phyloP scores from a whole-genome alignment of 2,797 vertebrate species.

The Semaprochilodus insignis region DNA sequence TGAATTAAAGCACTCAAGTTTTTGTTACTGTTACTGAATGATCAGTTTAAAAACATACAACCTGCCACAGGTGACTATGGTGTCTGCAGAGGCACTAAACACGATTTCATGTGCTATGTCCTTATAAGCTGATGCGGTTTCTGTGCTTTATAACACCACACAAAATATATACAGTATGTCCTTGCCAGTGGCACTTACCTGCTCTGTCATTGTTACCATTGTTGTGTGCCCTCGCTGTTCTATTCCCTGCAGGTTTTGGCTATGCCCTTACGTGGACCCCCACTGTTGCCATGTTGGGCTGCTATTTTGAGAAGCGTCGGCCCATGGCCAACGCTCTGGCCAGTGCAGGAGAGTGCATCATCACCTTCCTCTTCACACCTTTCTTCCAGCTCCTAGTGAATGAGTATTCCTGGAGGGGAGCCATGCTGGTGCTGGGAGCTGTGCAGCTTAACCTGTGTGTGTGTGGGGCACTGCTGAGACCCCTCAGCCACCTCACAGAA shows the following conservation, averaged over 20 bases:
- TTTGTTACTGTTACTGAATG: background rate
- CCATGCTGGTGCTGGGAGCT: slow-evolving; percentile 80
- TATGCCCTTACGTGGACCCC: slow-evolving; percentile 74
- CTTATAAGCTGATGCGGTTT: background rate
- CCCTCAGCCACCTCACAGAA: slow-evolving; percentile 57
- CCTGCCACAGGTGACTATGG: background rate
- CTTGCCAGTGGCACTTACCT: background rate
- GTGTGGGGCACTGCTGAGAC: slow-evolving; percentile 80
- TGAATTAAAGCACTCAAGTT: background rate
- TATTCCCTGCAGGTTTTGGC: slow-evolving; percentile 65
- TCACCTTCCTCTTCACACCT: slow-evolving; percentile 84
- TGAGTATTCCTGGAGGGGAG: slow-evolving; percentile 82
- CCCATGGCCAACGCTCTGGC: slow-evolving; percentile 81
- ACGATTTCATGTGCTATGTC: background rate
- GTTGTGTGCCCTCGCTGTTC: slow-evolving; percentile 5
- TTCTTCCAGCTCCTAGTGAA: slow-evolving; percentile 83
- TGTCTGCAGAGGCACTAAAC: background rate
- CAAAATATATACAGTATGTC: background rate
- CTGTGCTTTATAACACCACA: background rate
- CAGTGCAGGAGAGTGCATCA: slow-evolving; percentile 80
- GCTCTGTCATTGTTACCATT: background rate
- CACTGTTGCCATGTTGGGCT: slow-evolving; percentile 71
- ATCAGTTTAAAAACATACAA: background rate
- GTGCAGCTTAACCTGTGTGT: slow-evolving; percentile 81
- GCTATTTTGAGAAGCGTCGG: slow-evolving; percentile 77